A percentile compares a stretch with the other conserved stretches of the same genome.
Conservation (phyloP, 2,888 invertebrate species). For the Steinernema scapterisci region DNA sequence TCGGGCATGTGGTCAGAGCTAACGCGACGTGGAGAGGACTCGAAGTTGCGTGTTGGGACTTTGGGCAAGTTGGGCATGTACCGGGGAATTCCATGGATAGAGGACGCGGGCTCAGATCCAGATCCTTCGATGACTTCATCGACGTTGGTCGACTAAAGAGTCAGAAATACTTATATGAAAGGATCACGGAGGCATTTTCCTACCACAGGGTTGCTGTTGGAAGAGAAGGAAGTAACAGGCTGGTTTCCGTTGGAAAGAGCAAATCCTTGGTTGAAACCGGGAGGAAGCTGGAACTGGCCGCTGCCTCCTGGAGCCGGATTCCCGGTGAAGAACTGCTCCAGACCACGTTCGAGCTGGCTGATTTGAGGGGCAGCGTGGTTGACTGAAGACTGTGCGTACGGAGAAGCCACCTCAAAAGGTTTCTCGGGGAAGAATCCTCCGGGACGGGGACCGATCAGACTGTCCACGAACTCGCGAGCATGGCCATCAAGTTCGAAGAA, state of each 20-base stretch:
- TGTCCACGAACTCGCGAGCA: conserved; percentile 65
- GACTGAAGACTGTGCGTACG: background rate
- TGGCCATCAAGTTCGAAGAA: conserved; percentile 67
- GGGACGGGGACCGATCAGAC: conserved; percentile 65
- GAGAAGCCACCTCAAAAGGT: conserved; percentile 59
- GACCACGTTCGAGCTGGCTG: conserved; percentile 55
- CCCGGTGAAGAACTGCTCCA: conserved; percentile 65
- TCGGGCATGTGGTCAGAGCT: conserved; percentile 34
- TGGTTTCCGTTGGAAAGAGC: conserved; percentile 61
- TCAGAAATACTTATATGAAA: background rate
- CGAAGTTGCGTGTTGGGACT: conserved; percentile 45
- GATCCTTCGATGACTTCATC: conserved; percentile 48
- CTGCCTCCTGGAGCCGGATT: conserved; percentile 48
- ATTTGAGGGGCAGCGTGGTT: conserved; percentile 33
- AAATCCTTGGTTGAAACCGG: conserved; percentile 66
- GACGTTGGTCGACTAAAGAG: conserved; percentile 30
- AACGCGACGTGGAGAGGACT: conserved; percentile 24
- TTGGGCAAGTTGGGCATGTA: conserved; percentile 65
- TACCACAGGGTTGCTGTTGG: conserved; percentile 45
- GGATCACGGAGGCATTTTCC: background rate
- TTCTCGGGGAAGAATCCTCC: conserved; percentile 67
- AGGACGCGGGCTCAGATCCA: conserved; percentile 54
- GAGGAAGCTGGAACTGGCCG: conserved; percentile 51
- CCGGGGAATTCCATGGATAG: conserved; percentile 67
- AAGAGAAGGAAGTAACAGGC: conserved; percentile 53